phyloP scores from a whole-genome alignment of 2,888 invertebrate species.

The Polydrusus cervinus region DNA sequence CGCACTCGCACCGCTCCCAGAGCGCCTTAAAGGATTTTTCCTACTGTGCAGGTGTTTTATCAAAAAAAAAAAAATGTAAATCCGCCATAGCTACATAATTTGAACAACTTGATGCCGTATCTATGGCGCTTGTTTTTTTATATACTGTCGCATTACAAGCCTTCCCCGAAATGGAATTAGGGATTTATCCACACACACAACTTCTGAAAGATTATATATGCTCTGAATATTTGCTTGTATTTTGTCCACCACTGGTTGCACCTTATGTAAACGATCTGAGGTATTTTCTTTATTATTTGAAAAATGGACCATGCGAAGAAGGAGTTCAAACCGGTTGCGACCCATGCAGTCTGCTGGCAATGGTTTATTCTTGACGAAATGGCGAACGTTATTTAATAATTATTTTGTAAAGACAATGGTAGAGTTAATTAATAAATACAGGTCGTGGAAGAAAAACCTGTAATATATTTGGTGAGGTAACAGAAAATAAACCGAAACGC shows the following conservation, averaged over 20 bases:
- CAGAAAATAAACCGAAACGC: no score
- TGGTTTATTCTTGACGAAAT: no score
- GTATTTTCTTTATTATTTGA: neutral
- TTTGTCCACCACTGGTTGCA: neutral
- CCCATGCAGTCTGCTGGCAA: no score
- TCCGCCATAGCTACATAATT: constrained; percentile 23
- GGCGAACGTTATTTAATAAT: no score
- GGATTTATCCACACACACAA: constrained; percentile 11
- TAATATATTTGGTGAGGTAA: no score
- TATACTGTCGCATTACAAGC: constrained; percentile 23
- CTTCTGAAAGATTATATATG: neutral
- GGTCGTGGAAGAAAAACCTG: no score
- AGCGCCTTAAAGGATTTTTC: no score
- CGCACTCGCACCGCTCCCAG: no score
- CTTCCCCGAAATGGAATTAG: constrained; percentile 15
- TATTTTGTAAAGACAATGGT: no score
- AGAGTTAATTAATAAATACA: no score
- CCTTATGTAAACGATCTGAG: neutral
- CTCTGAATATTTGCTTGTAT: constrained; percentile 5
- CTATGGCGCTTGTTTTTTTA: constrained; percentile 25
- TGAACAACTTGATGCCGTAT: constrained; percentile 34
- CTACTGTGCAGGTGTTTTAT: no score
- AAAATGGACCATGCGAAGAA: constrained; percentile 5
- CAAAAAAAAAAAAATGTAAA: no score
- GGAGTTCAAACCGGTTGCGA: neutral